phyloP scores from a whole-genome alignment of 2,797 vertebrate genomes.

The Rhinogobio ventralis region DNA sequence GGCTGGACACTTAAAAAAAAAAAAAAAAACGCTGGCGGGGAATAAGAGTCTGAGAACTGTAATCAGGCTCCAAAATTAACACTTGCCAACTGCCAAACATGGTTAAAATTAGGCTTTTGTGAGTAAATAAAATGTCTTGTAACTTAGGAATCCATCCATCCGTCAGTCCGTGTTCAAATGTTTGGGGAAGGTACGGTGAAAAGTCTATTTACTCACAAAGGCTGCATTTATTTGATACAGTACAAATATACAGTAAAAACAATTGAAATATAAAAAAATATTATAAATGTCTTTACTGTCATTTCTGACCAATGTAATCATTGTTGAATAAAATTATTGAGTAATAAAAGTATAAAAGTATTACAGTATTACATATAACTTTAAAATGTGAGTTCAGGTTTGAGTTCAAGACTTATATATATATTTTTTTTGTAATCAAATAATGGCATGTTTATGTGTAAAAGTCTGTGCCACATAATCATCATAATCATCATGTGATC shows the following conservation, averaged over 20 bases:
- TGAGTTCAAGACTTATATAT: background rate
- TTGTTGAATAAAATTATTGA: background rate
- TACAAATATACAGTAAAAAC: background rate
- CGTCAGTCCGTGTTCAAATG: background rate
- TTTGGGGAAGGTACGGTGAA: background rate
- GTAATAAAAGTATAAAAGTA: no score
- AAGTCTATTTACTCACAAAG: background rate
- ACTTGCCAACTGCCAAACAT: background rate
- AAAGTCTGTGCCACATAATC: constrained; percentile 30
- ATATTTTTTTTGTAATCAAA: no score
- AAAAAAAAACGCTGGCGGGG: no score
- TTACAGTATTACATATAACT: background rate
- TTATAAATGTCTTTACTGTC: background rate
- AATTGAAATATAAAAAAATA: background rate
- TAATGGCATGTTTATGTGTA: constrained; percentile 33
- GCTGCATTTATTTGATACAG: background rate
- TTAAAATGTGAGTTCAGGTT: background rate
- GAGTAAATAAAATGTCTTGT: background rate
- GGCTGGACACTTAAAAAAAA: no score
- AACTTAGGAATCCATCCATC: background rate
- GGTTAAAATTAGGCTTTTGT: background rate
- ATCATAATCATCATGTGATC: constrained; percentile 47
- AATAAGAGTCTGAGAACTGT: background rate
- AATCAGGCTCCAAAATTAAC: background rate
- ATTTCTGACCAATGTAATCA: background rate